Evolutionary conservation across 1,140 invertebrate species (phyloP).

Genomic region (Drosophila murphyi): DNA sequence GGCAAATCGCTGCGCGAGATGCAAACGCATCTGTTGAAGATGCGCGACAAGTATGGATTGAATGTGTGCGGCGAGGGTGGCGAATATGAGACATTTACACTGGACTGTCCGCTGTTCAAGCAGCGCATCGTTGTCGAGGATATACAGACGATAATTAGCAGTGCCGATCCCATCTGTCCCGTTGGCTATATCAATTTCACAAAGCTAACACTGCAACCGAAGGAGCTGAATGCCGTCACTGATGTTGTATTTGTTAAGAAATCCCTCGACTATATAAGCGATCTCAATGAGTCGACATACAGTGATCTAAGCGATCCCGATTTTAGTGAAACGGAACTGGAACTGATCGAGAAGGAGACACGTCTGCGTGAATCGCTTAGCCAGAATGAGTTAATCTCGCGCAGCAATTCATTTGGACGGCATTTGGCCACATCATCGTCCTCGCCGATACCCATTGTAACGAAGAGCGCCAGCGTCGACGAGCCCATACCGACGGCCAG

Average conservation of each 20-base stretch:
- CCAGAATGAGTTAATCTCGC: conserved; percentile 79
- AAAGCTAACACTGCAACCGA: conserved; percentile 90
- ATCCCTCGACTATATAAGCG: conserved; percentile 86
- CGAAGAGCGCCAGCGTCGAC: conserved; percentile 84
- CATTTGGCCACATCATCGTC: conserved; percentile 78
- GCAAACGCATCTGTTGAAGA: conserved; percentile 92
- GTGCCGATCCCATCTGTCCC: conserved; percentile 95
- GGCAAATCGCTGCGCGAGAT: conserved; percentile 94
- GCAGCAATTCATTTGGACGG: conserved; percentile 83
- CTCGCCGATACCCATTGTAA: conserved; percentile 83
- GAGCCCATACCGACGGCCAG: conserved; percentile 68
- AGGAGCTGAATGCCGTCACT: conserved; percentile 76
- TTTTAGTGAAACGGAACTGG: conserved; percentile 86
- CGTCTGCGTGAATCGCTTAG: conserved; percentile 77
- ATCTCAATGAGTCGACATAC: conserved; percentile 87
- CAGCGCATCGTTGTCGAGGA: conserved; percentile 95
- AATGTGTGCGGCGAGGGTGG: conserved; percentile 99
- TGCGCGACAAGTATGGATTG: conserved; percentile 97
- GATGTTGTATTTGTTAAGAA: conserved; percentile 85
- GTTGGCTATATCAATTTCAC: conserved; percentile 96
- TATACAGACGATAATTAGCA: conserved; percentile 93
- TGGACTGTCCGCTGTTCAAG: conserved; percentile 98
- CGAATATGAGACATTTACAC: conserved; percentile 99
- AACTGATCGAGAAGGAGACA: conserved; percentile 86
- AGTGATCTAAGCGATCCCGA: conserved; percentile 87